Evolutionary conservation across 92 coral and sea anemone genomes (phyloP).

Genomic region (Montipora capitata): DNA sequence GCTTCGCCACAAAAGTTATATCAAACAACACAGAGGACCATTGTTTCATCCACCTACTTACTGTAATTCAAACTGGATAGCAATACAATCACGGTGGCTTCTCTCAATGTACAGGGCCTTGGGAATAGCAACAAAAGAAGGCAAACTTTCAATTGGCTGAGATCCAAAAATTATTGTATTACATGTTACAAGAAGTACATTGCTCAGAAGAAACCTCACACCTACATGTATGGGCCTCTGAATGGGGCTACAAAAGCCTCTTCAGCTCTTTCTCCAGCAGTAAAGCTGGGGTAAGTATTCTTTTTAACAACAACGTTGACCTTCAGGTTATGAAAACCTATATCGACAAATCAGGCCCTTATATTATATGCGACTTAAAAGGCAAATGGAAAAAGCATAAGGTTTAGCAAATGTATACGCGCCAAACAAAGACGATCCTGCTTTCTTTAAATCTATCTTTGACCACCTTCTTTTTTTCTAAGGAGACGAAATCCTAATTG

Average conservation of each 20-base stretch:
- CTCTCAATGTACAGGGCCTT: conserved; percentile 30
- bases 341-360: not conserved
- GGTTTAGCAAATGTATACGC: not conserved
- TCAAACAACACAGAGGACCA: not conserved
- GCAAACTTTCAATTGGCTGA: conserved; percentile 23
- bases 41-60: too few relatives aligned
- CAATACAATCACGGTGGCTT: not conserved
- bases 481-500: not conserved
- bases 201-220: not conserved
- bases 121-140: conserved; percentile 10
- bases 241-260: conserved; percentile 5
- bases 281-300: not conserved
- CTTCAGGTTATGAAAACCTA: not conserved
- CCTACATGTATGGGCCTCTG: not conserved
- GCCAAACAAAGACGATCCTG: not conserved
- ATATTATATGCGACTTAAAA: not conserved
- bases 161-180: not conserved
- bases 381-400: not conserved
- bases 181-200: conserved; percentile 49
- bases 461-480: not conserved
- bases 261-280: not conserved
- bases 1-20: not conserved
- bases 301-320: not conserved
- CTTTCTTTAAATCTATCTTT: not conserved
- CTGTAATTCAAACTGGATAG: not conserved